These are phyloP conservation scores for Rhyzopertha dominica DNA, from an alignment of 1,140 invertebrate genomes.

Conservation along the genomic window DNA sequence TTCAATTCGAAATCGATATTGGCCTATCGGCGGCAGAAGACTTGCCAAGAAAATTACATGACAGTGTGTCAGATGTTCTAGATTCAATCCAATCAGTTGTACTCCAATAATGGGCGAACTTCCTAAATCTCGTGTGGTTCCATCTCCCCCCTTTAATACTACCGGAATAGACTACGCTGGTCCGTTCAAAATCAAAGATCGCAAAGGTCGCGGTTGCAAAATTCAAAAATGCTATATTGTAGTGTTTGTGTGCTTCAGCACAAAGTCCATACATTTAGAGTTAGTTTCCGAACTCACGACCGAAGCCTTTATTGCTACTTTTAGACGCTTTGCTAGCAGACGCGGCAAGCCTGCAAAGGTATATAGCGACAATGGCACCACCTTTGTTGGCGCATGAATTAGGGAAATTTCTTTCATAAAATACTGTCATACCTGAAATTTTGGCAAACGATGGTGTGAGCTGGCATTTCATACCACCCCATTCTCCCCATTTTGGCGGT, in stretches of 20 bases:
- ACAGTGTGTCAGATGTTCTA: slow-evolving; percentile 18
- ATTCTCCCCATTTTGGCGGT: slow-evolving; percentile 45
- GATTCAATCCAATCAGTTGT: slow-evolving; percentile 8
- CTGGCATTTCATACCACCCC: slow-evolving; percentile 33
- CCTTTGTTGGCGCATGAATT: slow-evolving; percentile 16
- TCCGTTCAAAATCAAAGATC: slow-evolving; percentile 30
- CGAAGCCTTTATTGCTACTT: slow-evolving; percentile 27
- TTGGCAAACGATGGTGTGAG: slow-evolving; percentile 3
- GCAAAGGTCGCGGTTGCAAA: slow-evolving; percentile 20
- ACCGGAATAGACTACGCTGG: slow-evolving; percentile 38
- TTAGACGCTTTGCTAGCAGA: slow-evolving; percentile 33
- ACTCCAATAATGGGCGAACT: slow-evolving; percentile 36
- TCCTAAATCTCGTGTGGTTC: slow-evolving; percentile 30
- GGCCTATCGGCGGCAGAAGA: slow-evolving; percentile 16
- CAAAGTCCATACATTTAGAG: slow-evolving; percentile 40
- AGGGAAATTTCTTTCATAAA: too few relatives aligned
- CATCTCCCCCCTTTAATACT: slow-evolving; percentile 30
- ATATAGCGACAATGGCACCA: slow-evolving; percentile 25
- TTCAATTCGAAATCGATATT: too few relatives aligned
- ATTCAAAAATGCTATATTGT: slow-evolving; percentile 25
- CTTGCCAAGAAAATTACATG: slow-evolving; percentile 14
- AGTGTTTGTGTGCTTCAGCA: slow-evolving; percentile 34
- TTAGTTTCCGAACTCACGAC: slow-evolving; percentile 22
- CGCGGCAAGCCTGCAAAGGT: slow-evolving; percentile 31
- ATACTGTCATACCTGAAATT: background rate